Conservation (phyloP, 2,797 vertebrate species). For the Anguilla megastoma region DNA sequence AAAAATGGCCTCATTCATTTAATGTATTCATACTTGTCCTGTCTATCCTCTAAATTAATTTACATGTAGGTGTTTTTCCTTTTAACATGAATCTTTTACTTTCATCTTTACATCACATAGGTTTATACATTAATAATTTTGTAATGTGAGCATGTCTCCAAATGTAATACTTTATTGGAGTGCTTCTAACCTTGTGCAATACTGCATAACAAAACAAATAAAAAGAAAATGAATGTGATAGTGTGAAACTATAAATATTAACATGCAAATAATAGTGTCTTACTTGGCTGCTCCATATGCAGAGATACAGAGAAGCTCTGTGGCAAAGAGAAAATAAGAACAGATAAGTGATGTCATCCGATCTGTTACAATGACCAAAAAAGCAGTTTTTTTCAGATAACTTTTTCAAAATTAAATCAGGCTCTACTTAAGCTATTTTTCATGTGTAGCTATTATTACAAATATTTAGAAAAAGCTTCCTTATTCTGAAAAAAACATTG, state of each 20-base stretch:
- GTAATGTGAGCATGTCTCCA: neutral
- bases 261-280: neutral
- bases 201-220: neutral
- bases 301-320: neutral
- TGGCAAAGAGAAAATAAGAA: neutral
- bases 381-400: neutral
- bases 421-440: neutral
- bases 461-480: neutral
- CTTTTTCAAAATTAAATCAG: neutral
- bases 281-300: neutral
- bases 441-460: neutral
- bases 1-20: neutral
- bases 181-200: neutral
- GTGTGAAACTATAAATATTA: neutral
- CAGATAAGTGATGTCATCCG: neutral
- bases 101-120: neutral
- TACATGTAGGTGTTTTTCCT: neutral
- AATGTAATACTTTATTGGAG: neutral
- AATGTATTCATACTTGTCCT: neutral
- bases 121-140: neutral
- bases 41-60: neutral
- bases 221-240: neutral
- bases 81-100: neutral
- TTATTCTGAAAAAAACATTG: neutral
- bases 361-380: neutral